A percentile compares a stretch with the other conserved stretches of the same genome.
These are phyloP conservation scores for Chironomus striatipennis DNA, from an alignment of 1,140 invertebrate genomes.

Conservation along the genomic window DNA sequence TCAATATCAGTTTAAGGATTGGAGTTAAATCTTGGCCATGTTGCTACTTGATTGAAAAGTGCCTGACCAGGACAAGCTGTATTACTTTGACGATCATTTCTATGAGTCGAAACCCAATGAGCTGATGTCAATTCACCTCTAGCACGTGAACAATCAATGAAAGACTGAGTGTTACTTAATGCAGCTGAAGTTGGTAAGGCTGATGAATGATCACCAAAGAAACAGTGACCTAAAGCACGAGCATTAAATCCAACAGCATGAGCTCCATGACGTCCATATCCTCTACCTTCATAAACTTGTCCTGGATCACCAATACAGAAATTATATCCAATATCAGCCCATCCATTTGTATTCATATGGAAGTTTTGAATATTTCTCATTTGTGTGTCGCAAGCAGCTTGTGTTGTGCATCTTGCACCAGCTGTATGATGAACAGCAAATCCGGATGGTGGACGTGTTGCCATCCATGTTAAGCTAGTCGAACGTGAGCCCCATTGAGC, in stretches of 20 bases:
- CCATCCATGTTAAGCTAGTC: slow-evolving; percentile 34
- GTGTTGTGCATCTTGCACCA: slow-evolving; percentile 38
- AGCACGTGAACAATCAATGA: not conserved
- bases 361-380: slow-evolving; percentile 46
- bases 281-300: slow-evolving; percentile 45
- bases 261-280: slow-evolving; percentile 47
- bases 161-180: not conserved
- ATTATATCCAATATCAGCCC: slow-evolving; percentile 50
- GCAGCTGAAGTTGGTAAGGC: not conserved
- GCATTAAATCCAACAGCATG: slow-evolving; percentile 47
- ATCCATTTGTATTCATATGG: slow-evolving; percentile 46
- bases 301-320: slow-evolving; percentile 54
- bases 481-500: slow-evolving; percentile 49
- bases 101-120: not conserved
- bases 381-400: slow-evolving; percentile 40
- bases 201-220: not conserved
- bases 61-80: not conserved
- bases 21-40: not conserved
- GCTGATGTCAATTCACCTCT: not conserved
- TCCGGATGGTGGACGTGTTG: slow-evolving; percentile 50
- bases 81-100: not conserved
- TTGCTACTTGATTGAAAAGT: not conserved
- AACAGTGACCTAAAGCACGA: slow-evolving; percentile 26
- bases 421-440: slow-evolving; percentile 64
- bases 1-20: not conserved